Percentiles rank a stretch among this genome's conserved stretches.
Conservation (phyloP, 2,797 vertebrate genomes). For the Xenentodon cancila region DNA sequence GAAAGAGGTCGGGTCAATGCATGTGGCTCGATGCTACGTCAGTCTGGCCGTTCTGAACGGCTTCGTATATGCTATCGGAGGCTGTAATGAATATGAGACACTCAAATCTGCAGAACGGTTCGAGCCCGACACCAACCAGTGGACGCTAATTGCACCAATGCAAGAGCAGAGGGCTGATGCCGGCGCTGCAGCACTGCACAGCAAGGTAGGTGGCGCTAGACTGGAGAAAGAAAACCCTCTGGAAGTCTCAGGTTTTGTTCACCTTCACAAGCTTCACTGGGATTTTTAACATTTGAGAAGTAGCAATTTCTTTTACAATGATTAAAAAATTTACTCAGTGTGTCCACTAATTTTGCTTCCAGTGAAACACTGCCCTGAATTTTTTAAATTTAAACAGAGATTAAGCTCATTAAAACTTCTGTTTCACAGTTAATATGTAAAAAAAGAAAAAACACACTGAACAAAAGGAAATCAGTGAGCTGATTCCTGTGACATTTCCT, state of each 20-base stretch:
- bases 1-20: constrained; percentile 20
- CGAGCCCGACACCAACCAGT: constrained; percentile 73
- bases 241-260: background rate
- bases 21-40: constrained; percentile 60
- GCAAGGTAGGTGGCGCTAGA: constrained; percentile 77
- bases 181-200: constrained; percentile 80
- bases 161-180: background rate
- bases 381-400: too few species aligned
- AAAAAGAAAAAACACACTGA: too few species aligned
- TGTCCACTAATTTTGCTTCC: too few species aligned
- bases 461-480: too few species aligned
- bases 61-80: constrained; percentile 36
- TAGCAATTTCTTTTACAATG: too few species aligned
- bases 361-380: too few species aligned
- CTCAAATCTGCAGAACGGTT: constrained; percentile 82
- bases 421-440: too few species aligned
- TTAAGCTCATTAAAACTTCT: too few species aligned
- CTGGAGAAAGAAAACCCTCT: background rate
- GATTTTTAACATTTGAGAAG: too few species aligned
- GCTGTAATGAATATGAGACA: constrained; percentile 58
- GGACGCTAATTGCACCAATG: constrained; percentile 66
- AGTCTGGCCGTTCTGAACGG: constrained; percentile 66
- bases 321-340: too few species aligned
- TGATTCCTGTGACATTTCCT: too few species aligned
- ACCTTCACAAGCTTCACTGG: background rate